Conservation (phyloP, 2,113 vertebrate genomes). For the Oplegnathus fasciatus region DNA sequence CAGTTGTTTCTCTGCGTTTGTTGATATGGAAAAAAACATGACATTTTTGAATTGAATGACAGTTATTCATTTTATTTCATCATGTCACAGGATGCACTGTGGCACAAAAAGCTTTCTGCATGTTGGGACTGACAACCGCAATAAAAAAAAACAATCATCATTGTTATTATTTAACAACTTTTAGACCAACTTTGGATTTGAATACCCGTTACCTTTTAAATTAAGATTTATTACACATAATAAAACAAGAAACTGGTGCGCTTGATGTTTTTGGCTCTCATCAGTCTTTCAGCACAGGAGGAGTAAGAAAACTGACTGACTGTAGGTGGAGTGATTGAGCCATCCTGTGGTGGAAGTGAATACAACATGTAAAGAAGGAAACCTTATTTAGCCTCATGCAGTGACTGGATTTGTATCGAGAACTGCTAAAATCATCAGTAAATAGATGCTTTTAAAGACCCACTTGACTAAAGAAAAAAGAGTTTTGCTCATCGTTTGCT, state of each 20-base stretch:
- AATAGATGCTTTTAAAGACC: background rate
- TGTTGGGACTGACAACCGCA: background rate
- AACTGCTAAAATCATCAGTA: conserved; percentile 1
- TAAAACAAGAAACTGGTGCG: background rate
- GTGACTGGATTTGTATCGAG: background rate
- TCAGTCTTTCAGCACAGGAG: background rate
- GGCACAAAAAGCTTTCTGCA: background rate
- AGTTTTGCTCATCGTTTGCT: no score
- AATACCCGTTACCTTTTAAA: background rate
- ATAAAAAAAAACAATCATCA: background rate
- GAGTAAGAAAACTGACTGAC: background rate
- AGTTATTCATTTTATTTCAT: background rate
- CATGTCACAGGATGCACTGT: background rate
- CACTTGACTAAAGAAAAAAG: no score
- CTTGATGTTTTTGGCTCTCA: background rate
- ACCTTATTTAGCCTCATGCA: background rate
- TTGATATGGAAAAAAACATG: background rate
- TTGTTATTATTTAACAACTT: background rate
- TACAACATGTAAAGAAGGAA: background rate
- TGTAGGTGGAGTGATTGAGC: conserved; percentile 19
- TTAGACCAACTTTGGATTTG: background rate
- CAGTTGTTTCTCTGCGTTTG: background rate
- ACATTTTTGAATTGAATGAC: background rate
- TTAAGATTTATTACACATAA: background rate
- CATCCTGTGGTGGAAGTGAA: conserved; percentile 54